Evolutionary conservation across 1,140 invertebrate species (phyloP), one percentile per base, ranked within the genome.

Genomic region (Penaeus indicus): DNA sequence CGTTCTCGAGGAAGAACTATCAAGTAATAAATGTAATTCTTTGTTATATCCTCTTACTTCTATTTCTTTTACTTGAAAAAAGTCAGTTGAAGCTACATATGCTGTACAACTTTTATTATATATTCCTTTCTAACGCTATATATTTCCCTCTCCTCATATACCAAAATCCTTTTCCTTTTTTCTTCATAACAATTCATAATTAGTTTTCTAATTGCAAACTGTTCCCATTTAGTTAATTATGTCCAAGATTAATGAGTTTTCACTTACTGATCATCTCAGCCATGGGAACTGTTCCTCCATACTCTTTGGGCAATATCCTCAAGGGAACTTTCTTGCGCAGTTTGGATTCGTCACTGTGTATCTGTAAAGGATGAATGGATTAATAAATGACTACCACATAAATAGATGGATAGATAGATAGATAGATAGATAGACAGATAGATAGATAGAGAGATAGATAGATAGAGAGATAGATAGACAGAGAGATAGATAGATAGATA

Each of bases 261-360:
- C 60, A 79, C 92, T 94, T 92, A 97, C 96, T 95, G 84, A 97
- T 96, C 96, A 97, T 97, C 42, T 97, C 96, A 18, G 93, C 93
- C 62, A 97, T 92, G 25, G 96, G 96, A 21, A 96, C 93, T 54
- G 95, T 95, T 2, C 97, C 97, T 1, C 97, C 96, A 92, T 97
- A 97, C 92, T 97, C 97, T 92, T 96, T 96, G 1, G 97, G 97
- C 80, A 97, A 92, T 91, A 97, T 96, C 87, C 95, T 94, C 16
- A 95, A 94, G 91, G 96, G 94, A 1, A 97, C 94, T 84, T 94
- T 93, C 84, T 95, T 94, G 69, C 95, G 94, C 27, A 97, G 92
- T 22, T 96, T 95, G 3, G 96, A 94, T 19, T 96, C 91, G 80
- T 93, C 95, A 90, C 95, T 95, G 92, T 97, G 96, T 47, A 97